A percentile compares a stretch with the other conserved stretches of the same genome.
phyloP scores from a whole-genome alignment of 2,797 vertebrate genomes.

The Acrocephalus scirpaceus region DNA sequence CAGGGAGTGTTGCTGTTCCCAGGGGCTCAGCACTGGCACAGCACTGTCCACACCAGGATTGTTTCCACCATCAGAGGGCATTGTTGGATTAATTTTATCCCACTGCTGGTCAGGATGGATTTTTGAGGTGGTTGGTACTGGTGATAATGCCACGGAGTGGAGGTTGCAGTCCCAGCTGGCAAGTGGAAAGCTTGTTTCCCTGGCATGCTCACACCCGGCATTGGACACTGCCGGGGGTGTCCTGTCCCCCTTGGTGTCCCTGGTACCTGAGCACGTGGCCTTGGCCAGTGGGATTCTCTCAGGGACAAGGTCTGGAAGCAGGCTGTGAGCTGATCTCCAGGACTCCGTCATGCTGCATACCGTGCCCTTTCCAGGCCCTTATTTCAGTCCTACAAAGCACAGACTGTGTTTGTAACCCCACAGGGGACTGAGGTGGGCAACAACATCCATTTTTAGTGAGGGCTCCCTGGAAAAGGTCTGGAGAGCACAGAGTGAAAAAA shows the following conservation, averaged over 20 bases:
- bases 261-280: accelerated
- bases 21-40: background rate
- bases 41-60: accelerated
- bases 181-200: background rate
- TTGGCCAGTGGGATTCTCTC: background rate
- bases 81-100: background rate
- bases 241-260: background rate
- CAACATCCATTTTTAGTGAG: background rate
- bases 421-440: background rate
- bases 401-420: background rate
- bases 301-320: background rate
- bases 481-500: conserved; percentile 16
- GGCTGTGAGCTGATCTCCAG: background rate
- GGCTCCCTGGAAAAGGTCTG: background rate
- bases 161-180: background rate
- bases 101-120: background rate
- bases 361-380: background rate
- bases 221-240: background rate
- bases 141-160: accelerated
- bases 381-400: background rate
- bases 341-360: background rate
- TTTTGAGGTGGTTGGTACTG: background rate
- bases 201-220: background rate
- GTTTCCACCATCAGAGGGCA: conserved; percentile 50
- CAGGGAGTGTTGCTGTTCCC: background rate